Conservation (phyloP, 2,888 invertebrate genomes). For the Diloba caeruleocephala region DNA sequence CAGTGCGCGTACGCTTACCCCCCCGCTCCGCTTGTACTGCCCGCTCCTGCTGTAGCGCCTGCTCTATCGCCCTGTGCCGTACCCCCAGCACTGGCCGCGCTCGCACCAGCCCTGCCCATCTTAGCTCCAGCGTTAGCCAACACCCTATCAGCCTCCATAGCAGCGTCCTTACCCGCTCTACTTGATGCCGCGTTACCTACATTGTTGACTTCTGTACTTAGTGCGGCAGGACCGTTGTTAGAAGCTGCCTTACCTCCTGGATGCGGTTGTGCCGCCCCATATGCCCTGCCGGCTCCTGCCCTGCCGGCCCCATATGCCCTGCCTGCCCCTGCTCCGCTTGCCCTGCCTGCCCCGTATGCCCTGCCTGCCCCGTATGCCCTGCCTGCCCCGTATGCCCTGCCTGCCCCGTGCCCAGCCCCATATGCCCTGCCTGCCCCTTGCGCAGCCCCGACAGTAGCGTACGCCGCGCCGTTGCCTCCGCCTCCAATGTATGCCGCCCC, state of each 20-base stretch:
- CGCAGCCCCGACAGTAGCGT: slow-evolving; percentile 10
- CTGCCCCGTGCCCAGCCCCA: slow-evolving; percentile 8
- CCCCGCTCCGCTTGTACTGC: slow-evolving; percentile 36
- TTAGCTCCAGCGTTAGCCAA: slow-evolving; percentile 58
- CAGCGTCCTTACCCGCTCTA: slow-evolving; percentile 57
- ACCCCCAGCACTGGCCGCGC: slow-evolving; percentile 43
- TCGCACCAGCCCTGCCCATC: slow-evolving; percentile 58
- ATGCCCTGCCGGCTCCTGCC: slow-evolving; percentile 12
- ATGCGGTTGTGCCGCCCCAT: slow-evolving; percentile 16
- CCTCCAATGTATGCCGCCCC: slow-evolving; percentile 48
- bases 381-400: slow-evolving; percentile 3
- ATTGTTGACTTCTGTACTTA: slow-evolving; percentile 66
- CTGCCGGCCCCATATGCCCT: slow-evolving; percentile 15
- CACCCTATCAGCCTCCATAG: slow-evolving; percentile 57
- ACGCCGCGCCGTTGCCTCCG: slow-evolving; percentile 14
- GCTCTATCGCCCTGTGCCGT: slow-evolving; percentile 27
- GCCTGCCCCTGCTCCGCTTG: slow-evolving; percentile 2
- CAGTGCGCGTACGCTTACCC: slow-evolving; percentile 29
- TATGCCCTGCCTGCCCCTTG: slow-evolving; percentile 4
- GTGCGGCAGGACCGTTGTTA: slow-evolving; percentile 65
- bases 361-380: slow-evolving; percentile 7
- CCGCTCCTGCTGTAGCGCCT: slow-evolving; percentile 30
- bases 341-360: slow-evolving; percentile 12
- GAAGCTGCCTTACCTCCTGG: slow-evolving; percentile 56
- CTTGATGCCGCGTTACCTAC: slow-evolving; percentile 68